Evolutionary conservation across 1,140 invertebrate species (phyloP).

Genomic region (Drosophila parabipectinata): DNA sequence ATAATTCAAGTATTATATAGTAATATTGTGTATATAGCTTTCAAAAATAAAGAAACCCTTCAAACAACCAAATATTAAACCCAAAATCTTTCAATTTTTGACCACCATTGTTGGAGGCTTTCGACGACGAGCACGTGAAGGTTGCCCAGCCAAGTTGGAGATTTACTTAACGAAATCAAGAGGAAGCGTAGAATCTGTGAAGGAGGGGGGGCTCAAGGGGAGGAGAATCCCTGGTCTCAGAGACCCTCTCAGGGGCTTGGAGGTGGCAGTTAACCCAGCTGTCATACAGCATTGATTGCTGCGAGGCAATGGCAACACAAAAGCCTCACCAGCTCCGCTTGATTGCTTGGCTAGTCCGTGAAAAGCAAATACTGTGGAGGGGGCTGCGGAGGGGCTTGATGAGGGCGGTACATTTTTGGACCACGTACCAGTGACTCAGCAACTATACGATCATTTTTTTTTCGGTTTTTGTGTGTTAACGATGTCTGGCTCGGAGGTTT

Average conservation of each 20-base stretch:
- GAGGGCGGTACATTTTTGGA: constrained; percentile 53
- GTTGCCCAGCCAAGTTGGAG: constrained; percentile 69
- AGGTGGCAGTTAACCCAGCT: constrained; percentile 74
- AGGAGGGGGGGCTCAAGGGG: constrained; percentile 7
- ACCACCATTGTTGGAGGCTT: constrained; percentile 14
- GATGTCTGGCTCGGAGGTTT: constrained; percentile 32
- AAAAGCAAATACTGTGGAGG: neutral
- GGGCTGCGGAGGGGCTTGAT: constrained; percentile 3
- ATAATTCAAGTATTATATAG: too few relatives aligned
- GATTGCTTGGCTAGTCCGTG: constrained; percentile 49
- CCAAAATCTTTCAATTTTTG: neutral
- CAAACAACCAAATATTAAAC: neutral
- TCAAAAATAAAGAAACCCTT: neutral
- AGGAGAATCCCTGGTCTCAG: neutral
- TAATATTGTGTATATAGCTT: too few relatives aligned
- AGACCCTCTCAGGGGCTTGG: neutral
- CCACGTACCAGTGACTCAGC: constrained; percentile 63
- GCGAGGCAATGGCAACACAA: constrained; percentile 59
- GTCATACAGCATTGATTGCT: constrained; percentile 81
- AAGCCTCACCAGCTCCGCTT: constrained; percentile 52
- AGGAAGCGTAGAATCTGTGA: constrained; percentile 74
- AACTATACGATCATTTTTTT: constrained; percentile 19
- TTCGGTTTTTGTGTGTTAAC: constrained; percentile 48
- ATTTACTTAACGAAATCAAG: constrained; percentile 82
- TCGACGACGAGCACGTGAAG: constrained; percentile 63